Percentiles rank a stretch among this genome's conserved stretches.
Evolutionary conservation across 2,888 invertebrate genomes (phyloP).

Genomic region (Agrotis ipsilon): DNA sequence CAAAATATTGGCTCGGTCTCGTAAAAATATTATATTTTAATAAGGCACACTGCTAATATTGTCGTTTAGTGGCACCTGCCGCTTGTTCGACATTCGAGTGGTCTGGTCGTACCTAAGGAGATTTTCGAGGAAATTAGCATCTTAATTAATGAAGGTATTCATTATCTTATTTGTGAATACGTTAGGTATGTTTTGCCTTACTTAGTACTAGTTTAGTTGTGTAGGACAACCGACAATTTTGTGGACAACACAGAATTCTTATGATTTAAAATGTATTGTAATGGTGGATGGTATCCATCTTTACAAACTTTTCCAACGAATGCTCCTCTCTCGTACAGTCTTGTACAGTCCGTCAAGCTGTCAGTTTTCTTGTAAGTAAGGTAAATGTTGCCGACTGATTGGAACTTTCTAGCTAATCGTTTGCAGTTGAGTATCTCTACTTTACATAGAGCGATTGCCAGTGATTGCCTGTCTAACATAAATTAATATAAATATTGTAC

Average conservation of each 20-base stretch:
- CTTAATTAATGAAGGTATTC: conserved; percentile 24
- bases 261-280: no score
- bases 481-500: conserved; percentile 4
- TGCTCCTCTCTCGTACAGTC: no score
- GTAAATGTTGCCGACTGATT: no score
- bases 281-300: no score
- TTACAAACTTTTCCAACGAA: no score
- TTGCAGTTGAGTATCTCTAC: no score
- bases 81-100: background rate
- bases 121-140: conserved; percentile 8
- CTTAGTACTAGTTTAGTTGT: background rate
- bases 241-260: no score
- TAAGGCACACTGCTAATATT: conserved; percentile 20
- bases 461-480: background rate
- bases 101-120: conserved; percentile 9
- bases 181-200: background rate
- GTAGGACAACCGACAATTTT: background rate
- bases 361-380: no score
- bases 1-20: conserved; percentile 27
- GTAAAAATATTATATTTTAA: conserved; percentile 20
- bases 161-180: conserved; percentile 2
- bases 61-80: conserved; percentile 33
- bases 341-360: no score
- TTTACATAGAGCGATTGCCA: no score
- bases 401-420: no score